Conservation (phyloP, 2,888 invertebrate species). For the Prosopocoilus inquinatus region DNA sequence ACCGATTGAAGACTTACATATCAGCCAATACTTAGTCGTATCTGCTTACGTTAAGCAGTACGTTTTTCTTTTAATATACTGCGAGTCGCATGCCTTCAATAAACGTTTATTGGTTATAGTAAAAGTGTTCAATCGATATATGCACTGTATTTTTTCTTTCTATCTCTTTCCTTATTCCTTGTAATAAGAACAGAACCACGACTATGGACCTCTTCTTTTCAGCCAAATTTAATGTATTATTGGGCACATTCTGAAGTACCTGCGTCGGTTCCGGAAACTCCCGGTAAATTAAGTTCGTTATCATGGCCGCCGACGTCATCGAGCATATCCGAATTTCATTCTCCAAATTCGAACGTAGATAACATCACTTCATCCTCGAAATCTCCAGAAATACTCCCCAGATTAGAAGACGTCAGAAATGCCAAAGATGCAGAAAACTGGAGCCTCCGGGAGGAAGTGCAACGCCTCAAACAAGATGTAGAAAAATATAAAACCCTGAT, state of each 20-base stretch:
- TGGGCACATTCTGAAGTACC: constrained; percentile 82
- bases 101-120: too few species aligned
- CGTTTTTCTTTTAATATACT: too few species aligned
- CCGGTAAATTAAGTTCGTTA: constrained; percentile 69
- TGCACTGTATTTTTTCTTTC: too few species aligned
- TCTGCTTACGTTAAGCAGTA: too few species aligned
- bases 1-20: too few species aligned
- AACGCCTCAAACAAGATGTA: constrained; percentile 56
- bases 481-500: constrained; percentile 59
- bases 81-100: too few species aligned
- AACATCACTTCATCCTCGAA: constrained; percentile 31
- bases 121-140: too few species aligned
- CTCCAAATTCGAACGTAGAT: constrained; percentile 32
- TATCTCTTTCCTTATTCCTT: too few species aligned
- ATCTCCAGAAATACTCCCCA: constrained; percentile 26
- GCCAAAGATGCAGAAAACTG: constrained; percentile 46
- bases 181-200: too few species aligned
- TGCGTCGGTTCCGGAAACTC: constrained; percentile 65
- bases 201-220: constrained; percentile 36
- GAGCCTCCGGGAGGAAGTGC: constrained; percentile 52
- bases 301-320: constrained; percentile 68
- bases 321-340: constrained; percentile 28
- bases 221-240: constrained; percentile 89
- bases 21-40: too few species aligned
- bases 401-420: constrained; percentile 25